Base-by-base conservation (phyloP, 2,888 invertebrate species). In the Drosophila longiperda region DNA sequence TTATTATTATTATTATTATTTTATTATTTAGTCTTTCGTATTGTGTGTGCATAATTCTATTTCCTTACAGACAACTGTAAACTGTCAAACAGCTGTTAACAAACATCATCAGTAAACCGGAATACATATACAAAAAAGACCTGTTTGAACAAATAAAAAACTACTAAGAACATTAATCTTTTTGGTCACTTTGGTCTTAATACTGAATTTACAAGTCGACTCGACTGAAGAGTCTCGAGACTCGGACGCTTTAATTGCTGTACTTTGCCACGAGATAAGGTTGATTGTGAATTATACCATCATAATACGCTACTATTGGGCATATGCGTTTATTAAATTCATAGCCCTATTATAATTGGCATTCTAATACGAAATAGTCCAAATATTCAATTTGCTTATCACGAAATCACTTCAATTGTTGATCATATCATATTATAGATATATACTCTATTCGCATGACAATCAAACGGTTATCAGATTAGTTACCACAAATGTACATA, bases 241-340 rank as follows among this genome's bases (percentile, higher is more conserved):
- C 7, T n/a, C 55, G 11, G 23, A 8, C 5, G 29, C 40, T 29
- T n/a, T 29, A 29, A 40, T 38, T 55, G 55, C 9, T 38, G 38
- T 29, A 15, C 20, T 23, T 50, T 23, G 38, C 17, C 11, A 2
- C 15, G 12, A 55, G 72, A 73, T 73, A 73, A 66, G 60, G 12
- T 15, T 32, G 57, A 48, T 61, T 73, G 54, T 52, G 48, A 40
- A 45, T 38, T 40, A 34, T n/a, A 59, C 42, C 50, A 53, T 64
- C 61, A 12, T 12, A 45, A 23, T 45, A 59, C 36, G 23, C 15
- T 17, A 7, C 33, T 23, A 32, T 49, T 12, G 15, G 17, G 1
- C 12, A 17, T 45, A 68, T 54, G 52, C 49, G 50, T 64, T 73
- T 26, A 76, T 77, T 68, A 62, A 58, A 68, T 68, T 40, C 53